phyloP scores from a whole-genome alignment of 2,888 invertebrate genomes.

The Drosophila putrida region DNA sequence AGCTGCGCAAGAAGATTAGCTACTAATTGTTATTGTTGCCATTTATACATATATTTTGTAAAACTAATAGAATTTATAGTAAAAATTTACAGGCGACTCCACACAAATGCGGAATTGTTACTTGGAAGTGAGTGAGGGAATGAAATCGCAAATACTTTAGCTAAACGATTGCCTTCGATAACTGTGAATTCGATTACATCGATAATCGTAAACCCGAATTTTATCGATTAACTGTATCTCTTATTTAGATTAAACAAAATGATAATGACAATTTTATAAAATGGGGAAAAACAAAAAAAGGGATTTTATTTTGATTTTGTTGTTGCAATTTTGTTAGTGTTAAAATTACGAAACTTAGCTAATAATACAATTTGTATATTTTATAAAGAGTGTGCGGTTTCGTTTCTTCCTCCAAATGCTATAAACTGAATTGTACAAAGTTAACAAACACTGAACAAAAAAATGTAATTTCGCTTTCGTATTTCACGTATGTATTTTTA shows the following conservation, averaged over 20 bases:
- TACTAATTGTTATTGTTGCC: constrained; percentile 63
- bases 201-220: constrained; percentile 17
- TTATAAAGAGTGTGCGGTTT: constrained; percentile 29
- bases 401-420: constrained; percentile 41
- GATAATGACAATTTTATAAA: not conserved
- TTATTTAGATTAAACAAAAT: too few relatives aligned
- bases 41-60: constrained; percentile 25
- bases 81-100: constrained; percentile 40
- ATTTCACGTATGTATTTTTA: constrained; percentile 43
- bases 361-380: constrained; percentile 12
- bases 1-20: constrained; percentile 85
- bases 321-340: constrained; percentile 7
- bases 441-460: constrained; percentile 40
- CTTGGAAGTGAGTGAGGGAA: constrained; percentile 14
- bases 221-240: not conserved
- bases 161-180: constrained; percentile 41
- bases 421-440: constrained; percentile 35
- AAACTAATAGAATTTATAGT: constrained; percentile 38
- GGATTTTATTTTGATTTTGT: not conserved
- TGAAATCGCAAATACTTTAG: constrained; percentile 34
- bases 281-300: not conserved
- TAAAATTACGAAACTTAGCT: constrained; percentile 5
- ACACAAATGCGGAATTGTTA: constrained; percentile 15
- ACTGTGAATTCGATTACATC: constrained; percentile 31
- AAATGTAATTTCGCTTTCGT: constrained; percentile 40